Base-by-base conservation (phyloP, 37 sponge, comb jelly and placozoan species). In the Amphimedon queenslandica region DNA sequence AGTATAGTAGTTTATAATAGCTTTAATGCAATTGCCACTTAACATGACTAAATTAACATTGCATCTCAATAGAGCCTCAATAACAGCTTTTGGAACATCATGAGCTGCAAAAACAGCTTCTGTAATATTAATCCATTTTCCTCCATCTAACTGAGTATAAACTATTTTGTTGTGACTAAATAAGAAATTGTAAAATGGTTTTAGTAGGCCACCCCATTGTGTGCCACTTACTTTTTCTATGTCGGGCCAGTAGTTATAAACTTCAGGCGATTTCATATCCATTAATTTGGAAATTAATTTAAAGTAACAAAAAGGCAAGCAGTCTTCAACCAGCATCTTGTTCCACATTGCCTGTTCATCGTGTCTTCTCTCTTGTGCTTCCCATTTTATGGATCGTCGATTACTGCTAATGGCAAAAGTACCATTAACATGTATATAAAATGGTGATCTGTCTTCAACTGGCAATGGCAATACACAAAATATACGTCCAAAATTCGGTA, bases 381-480 rank as follows among this genome's bases (percentile, higher is more conserved):
- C 69, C 88, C 83, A 87, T 40, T 87, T 87, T 5, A 87, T 29
- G 27, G 47, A 71, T 37, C 88, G 37, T 5, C 84, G 58, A 37
- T 87, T 77, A 39, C 82, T 80, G 6, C 69, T 73, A 16, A 91
- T 55, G 4, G 72, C 67, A 74, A 91, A 91, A 43, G 70, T 81
- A 21, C 92, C 92, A 66, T 91, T 82, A 11, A 91, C 83, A 51
- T 87, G 80, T 4, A 82, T 74, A 20, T 83, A 83, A 16, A 87
- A 64, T 5, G 24, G 28, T 42, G 73, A 76, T 1, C 51, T 32
- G 39, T 57, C 70, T 23, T 85, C 86, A 67, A 51, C 51, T 1
- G 88, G 84, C 66, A 87, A 60, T 10, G 88, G 83, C 55, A 87
- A 83, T 66, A 82, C 76, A 57, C 88, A 87, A 56, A 82, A 87